phyloP scores from a whole-genome alignment of 2,113 vertebrate genomes.

The Probosciger aterrimus region DNA sequence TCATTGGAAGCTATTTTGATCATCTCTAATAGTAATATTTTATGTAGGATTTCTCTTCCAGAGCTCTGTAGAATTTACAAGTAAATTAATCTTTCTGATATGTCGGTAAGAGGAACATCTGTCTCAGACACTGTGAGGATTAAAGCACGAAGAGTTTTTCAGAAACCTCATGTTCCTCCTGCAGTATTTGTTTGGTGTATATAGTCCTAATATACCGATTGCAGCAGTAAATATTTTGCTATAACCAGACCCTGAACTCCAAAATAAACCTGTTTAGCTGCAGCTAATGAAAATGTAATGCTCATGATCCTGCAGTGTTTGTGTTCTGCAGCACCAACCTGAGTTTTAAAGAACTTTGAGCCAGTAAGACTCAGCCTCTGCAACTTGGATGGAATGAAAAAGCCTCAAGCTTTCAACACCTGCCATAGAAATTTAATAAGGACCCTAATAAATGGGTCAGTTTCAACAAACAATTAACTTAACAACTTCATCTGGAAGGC shows the following conservation, averaged over 20 bases:
- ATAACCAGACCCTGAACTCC: not conserved
- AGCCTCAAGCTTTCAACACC: constrained; percentile 53
- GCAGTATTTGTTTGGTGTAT: not conserved
- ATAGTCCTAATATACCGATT: not conserved
- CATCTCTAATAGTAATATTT: constrained; percentile 40
- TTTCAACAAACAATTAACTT: constrained; percentile 65
- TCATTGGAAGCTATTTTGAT: constrained; percentile 42
- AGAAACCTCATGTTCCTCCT: constrained; percentile 1
- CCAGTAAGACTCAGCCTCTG: not conserved
- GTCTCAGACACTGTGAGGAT: not conserved
- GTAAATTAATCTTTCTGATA: constrained; percentile 24
- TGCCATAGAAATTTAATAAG: constrained; percentile 61
- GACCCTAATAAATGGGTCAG: constrained; percentile 45
- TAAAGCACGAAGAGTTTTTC: not conserved
- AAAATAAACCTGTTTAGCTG: constrained; percentile 15
- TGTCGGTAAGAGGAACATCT: constrained; percentile 42
- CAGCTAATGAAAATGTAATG: constrained; percentile 29
- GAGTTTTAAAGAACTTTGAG: constrained; percentile 6
- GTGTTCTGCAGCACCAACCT: not conserved
- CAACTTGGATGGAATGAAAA: constrained; percentile 45
- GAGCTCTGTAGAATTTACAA: not conserved
- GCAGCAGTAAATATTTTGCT: constrained; percentile 8
- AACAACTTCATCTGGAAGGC: not conserved
- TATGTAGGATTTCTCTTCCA: constrained; percentile 36
- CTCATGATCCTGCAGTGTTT: not conserved